Evolutionary conservation across 2,888 invertebrate species (phyloP).

Genomic region (Scaeva pyrastri): DNA sequence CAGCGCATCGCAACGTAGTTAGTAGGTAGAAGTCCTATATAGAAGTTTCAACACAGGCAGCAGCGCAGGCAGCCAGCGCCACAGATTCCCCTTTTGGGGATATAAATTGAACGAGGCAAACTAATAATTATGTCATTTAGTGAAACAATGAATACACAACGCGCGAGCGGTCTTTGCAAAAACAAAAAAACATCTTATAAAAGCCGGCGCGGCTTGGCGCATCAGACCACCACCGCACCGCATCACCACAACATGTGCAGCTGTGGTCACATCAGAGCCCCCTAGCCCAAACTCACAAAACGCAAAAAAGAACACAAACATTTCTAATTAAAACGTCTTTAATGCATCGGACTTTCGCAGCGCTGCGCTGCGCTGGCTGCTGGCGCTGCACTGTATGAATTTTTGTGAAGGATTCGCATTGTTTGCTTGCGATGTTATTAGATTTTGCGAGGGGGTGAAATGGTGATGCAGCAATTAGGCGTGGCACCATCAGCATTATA

Average conservation of each 20-base stretch:
- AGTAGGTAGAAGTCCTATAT: neutral
- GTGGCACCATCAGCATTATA: constrained; percentile 69
- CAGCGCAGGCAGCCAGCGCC: constrained; percentile 47
- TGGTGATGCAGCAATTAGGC: constrained; percentile 59
- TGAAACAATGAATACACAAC: constrained; percentile 72
- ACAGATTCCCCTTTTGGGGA: constrained; percentile 74
- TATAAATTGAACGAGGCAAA: constrained; percentile 75
- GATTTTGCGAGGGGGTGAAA: constrained; percentile 55
- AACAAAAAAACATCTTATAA: no score
- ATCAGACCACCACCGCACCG: constrained; percentile 23
- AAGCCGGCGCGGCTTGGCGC: constrained; percentile 62
- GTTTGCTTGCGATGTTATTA: constrained; percentile 60
- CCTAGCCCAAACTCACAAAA: constrained; percentile 25
- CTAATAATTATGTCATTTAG: constrained; percentile 76
- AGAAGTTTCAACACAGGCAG: constrained; percentile 12
- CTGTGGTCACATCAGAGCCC: constrained; percentile 47
- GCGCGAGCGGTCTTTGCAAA: constrained; percentile 52
- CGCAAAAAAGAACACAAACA: constrained; percentile 9
- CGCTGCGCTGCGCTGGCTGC: constrained; percentile 17
- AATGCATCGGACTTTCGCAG: constrained; percentile 46
- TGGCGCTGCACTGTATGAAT: neutral
- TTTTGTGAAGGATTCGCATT: constrained; percentile 70
- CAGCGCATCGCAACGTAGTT: constrained; percentile 19
- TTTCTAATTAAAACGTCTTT: constrained; percentile 74
- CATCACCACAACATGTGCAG: constrained; percentile 57